Conservation (phyloP, 2,113 vertebrate genomes). For the Camelus bactrianus region DNA sequence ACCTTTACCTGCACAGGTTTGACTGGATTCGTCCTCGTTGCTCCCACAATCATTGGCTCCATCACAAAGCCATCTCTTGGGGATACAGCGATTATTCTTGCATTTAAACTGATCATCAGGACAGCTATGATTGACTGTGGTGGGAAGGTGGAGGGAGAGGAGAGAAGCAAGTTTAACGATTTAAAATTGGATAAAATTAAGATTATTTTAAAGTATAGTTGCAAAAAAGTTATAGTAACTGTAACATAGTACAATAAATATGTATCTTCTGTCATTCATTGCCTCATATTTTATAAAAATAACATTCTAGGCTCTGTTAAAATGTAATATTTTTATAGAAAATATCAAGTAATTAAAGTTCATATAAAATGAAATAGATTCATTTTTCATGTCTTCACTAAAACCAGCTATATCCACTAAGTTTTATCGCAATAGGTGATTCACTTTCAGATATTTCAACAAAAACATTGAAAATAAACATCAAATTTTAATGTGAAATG, state of each 20-base stretch:
- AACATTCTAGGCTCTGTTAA: background rate
- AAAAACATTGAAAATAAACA: background rate
- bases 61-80: conserved; percentile 98
- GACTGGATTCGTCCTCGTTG: conserved; percentile 96
- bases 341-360: background rate
- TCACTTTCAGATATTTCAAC: background rate
- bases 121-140: conserved; percentile 96
- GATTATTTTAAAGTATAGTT: conserved; percentile 25
- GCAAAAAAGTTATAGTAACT: background rate
- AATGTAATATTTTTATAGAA: background rate
- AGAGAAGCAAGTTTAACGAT: conserved; percentile 1
- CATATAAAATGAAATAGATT: background rate
- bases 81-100: conserved; percentile 97
- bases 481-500: background rate
- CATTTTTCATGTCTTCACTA: background rate
- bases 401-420: background rate
- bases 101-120: conserved; percentile 97
- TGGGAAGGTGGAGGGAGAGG: background rate
- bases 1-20: conserved; percentile 94
- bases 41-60: conserved; percentile 96
- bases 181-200: conserved; percentile 35
- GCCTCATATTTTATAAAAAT: conserved; percentile 3
- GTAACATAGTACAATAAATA: background rate
- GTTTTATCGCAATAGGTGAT: background rate
- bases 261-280: background rate